Evolutionary conservation across 2,113 vertebrate genomes (phyloP).

Genomic region (Mellivora capensis): DNA sequence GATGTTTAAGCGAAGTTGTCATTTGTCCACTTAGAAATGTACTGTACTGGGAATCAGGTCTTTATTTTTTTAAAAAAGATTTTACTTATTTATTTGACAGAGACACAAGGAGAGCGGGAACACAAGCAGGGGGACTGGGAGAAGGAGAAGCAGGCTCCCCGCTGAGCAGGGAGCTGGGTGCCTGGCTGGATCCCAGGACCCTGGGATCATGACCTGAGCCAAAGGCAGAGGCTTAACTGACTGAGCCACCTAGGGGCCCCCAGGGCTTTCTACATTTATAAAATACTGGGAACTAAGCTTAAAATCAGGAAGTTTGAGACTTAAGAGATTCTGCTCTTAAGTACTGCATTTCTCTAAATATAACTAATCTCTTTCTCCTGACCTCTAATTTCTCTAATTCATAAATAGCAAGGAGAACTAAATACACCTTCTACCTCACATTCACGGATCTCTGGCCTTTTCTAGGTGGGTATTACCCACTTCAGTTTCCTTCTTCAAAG

Average conservation of each 20-base stretch:
- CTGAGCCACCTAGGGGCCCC: no score
- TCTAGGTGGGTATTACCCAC: neutral
- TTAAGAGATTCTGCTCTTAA: neutral
- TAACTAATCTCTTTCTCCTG: neutral
- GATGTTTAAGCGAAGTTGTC: neutral
- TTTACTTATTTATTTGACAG: no score
- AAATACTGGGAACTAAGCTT: neutral
- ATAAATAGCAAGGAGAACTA: neutral
- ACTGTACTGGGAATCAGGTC: neutral
- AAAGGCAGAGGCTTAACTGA: no score
- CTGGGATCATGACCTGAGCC: no score
- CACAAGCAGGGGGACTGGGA: no score
- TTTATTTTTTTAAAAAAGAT: neutral
- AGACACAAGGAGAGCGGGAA: no score
- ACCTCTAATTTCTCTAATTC: neutral
- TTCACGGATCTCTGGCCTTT: neutral
- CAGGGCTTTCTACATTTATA: neutral
- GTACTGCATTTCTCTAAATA: neutral
- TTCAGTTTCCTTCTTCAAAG: neutral
- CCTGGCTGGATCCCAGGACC: no score
- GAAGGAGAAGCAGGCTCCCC: no score
- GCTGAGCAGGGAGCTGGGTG: no score
- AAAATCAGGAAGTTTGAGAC: neutral
- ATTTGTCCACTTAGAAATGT: neutral
- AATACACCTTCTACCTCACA: fast-evolving